Base-by-base conservation (phyloP, 2,888 invertebrate species). In the Rapana venosa region DNA sequence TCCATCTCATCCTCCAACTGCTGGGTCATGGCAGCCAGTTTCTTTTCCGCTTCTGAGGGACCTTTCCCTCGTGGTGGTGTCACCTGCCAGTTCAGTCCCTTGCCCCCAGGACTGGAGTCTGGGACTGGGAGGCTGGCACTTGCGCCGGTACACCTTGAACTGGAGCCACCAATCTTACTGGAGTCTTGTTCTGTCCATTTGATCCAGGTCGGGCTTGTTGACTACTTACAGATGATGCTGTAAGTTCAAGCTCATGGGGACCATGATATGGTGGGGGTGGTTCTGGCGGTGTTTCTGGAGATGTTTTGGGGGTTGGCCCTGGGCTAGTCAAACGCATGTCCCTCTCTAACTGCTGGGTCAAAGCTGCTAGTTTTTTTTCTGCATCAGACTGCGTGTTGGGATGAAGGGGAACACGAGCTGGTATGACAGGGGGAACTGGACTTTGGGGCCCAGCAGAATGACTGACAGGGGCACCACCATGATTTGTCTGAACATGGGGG, bases 1-100 rank as follows among this genome's bases (percentile, higher is more conserved):
- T 99, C 99, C 97, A 99, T 98, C 87, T 95, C 94, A 91, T 95
- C 94, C 91, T 95, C 95, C 61, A 96, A 92, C 92, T 96, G 94
- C 90, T 95, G 94, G 35, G 96, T 96, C 88, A 96, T 90, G 35
- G 94, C 95, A 85, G 95, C 95, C 87, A 96, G 91, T 90, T 95
- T 95, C 89, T 94, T 93, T 91, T 96, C 96, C 26, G 95, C 95
- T 79, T 94, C 94, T 26, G 93, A 94, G 61, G 93, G 94, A 86
- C 94, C 95, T 84, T 92, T 92, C 36, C 91, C 91, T 83, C 93
- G 92, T 30, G 94, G 94, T 32, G 94, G 93, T 17, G 94, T 94
- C 74, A 94, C 92, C 86, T 94, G 94, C 92, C 94, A 95, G 56
- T 92, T 90, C 77, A 90, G 89, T 58, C 47, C 90, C 70, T 89